Base-by-base conservation (phyloP, 2,113 vertebrate genomes). In the Atherinomorus stipes region DNA sequence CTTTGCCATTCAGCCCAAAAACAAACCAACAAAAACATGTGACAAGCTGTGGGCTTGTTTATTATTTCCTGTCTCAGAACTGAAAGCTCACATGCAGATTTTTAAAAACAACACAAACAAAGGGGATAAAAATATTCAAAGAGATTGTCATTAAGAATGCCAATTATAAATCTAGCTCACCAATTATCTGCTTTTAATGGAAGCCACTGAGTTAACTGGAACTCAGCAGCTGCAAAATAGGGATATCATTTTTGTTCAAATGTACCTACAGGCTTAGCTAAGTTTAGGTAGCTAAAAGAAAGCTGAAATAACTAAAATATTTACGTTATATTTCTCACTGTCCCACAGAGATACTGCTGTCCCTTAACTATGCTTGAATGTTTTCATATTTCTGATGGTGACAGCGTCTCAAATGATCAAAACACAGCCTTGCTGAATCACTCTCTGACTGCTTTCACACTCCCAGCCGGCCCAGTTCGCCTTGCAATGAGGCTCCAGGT, bases 401-500 rank as follows among this genome's bases (percentile, higher is more conserved):
- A 72, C n/a, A 57, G 31, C 21, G 2, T 44, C 40, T 57, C 0
- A 13, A 28, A 22, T 52, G 77, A 60, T 31, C 19, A 28, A 60
- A 52, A 9, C 25, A 19, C 49, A 19, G n/a, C 59, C 22, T 42
- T 18, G 28, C 11, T 75, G 62, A 74, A 62, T 83, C 71, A 54
- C n/a, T 22, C 19, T 76, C 15, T 50, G 34, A 21, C 56, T 38
- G 3, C 65, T 88, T 80, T 72, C 69, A 67, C 51, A 63, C 72
- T 62, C 11, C 22, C 65, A 62, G 67, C 42, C 64, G 45, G 73
- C 67, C 73, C 51, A 31, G 61, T 68, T 54, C 51, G 58, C 67
- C 58, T 42, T 54, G 73, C 54, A 61, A 76, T 40, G 52, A 66
- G 80, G 87, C 87, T 85, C 90, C 90, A 90, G 90, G 85, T 91